These are phyloP conservation scores for Popillia japonica DNA, from an alignment of 1,140 invertebrate species.

Conservation along the genomic window DNA sequence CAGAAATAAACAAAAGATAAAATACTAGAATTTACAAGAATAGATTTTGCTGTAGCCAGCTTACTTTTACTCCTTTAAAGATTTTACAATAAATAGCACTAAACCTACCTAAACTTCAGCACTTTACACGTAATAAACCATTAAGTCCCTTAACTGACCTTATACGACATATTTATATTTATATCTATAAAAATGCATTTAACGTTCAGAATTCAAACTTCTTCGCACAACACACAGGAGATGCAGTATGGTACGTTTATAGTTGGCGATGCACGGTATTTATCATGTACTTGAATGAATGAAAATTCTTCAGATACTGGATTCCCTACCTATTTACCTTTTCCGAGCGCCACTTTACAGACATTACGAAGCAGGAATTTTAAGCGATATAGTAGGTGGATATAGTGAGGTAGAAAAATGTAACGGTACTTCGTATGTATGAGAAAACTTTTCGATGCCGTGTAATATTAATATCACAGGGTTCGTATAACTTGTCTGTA, in stretches of 20 bases:
- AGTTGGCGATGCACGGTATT: neutral
- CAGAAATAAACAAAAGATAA: too few species aligned
- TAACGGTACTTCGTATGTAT: neutral
- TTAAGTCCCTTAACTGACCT: too few species aligned
- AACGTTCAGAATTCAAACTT: neutral
- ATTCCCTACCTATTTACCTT: slow-evolving; percentile 14
- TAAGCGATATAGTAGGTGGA: neutral
- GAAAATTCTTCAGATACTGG: slow-evolving; percentile 1
- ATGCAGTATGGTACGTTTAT: neutral
- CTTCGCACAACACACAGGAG: neutral
- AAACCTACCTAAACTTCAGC: too few species aligned
- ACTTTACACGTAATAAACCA: too few species aligned
- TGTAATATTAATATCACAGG: slow-evolving; percentile 3
- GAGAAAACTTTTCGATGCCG: slow-evolving; percentile 3
- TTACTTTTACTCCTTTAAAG: too few species aligned
- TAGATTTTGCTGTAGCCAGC: too few species aligned
- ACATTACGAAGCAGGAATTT: neutral
- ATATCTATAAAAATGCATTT: neutral
- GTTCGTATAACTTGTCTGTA: neutral
- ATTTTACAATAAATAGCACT: too few species aligned
- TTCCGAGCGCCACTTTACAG: neutral
- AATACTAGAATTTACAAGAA: too few species aligned
- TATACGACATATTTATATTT: too few species aligned
- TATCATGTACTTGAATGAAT: slow-evolving; percentile 15
- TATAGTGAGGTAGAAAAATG: neutral